phyloP scores from a whole-genome alignment of 2,888 invertebrate genomes.

The Leptinotarsa tumamoca region DNA sequence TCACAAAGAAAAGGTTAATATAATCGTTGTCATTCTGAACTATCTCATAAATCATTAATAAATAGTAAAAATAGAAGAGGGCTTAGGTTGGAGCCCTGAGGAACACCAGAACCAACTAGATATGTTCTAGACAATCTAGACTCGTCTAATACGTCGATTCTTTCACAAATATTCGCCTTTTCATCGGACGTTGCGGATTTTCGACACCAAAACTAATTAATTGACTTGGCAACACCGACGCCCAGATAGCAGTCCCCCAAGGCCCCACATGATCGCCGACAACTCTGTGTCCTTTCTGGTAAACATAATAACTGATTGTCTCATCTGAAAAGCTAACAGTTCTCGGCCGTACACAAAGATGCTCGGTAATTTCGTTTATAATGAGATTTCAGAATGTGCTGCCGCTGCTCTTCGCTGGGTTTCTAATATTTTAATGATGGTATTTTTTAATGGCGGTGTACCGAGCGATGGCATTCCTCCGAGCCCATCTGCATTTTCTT shows the following conservation, averaged over 20 bases:
- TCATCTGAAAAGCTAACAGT: constrained; percentile 39
- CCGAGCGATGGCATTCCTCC: not conserved
- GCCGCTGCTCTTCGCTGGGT: constrained; percentile 17
- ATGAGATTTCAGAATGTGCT: constrained; percentile 30
- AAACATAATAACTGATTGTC: constrained; percentile 46
- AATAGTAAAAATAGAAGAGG: too few relatives aligned
- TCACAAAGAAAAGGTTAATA: too few relatives aligned
- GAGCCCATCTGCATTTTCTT: not conserved
- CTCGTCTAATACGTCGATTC: too few relatives aligned
- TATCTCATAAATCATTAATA: too few relatives aligned
- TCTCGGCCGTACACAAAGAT: constrained; percentile 18
- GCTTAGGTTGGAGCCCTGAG: too few relatives aligned
- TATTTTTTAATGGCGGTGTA: constrained; percentile 20
- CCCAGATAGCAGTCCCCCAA: constrained; percentile 2
- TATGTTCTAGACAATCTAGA: too few relatives aligned
- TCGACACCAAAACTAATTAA: too few relatives aligned
- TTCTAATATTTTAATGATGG: constrained; percentile 27
- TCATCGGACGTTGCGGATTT: too few relatives aligned
- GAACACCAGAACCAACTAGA: too few relatives aligned
- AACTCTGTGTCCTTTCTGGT: constrained; percentile 39
- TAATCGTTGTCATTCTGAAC: too few relatives aligned
- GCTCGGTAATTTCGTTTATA: constrained; percentile 29
- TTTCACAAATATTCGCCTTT: too few relatives aligned
- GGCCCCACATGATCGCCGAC: constrained; percentile 45
- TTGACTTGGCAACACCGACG: too few relatives aligned